Percentiles rank a stretch among this genome's conserved stretches.
These are phyloP conservation scores for Acestrorhynchus altus DNA, from an alignment of 2,797 vertebrate species.

Conservation along the genomic window DNA sequence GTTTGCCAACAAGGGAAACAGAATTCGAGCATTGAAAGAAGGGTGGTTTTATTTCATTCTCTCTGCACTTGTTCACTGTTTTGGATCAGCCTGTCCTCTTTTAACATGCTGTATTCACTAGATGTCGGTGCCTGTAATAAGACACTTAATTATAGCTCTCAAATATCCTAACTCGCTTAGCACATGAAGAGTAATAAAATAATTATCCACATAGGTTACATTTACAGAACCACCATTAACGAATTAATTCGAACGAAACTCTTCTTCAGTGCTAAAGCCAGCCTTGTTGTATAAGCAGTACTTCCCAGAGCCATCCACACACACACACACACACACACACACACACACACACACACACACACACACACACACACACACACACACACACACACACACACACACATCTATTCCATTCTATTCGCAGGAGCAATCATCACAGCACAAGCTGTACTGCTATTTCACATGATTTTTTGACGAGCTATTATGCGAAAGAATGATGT, in stretches of 20 bases:
- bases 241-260: constrained; percentile 4
- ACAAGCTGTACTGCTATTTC: constrained; percentile 14
- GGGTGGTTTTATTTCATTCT: neutral
- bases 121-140: constrained; percentile 9
- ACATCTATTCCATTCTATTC: constrained; percentile 19
- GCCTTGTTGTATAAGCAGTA: neutral
- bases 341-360: neutral
- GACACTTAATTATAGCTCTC: constrained; percentile 13
- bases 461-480: constrained; percentile 16
- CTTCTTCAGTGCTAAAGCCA: neutral
- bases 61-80: neutral
- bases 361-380: neutral
- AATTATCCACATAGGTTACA: neutral
- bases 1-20: too few relatives aligned
- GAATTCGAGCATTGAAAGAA: neutral
- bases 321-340: neutral
- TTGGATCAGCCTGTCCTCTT: constrained; percentile 22
- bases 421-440: neutral
- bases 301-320: neutral
- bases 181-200: constrained; percentile 19
- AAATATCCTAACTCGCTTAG: neutral
- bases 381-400: neutral
- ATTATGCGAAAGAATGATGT: constrained; percentile 10
- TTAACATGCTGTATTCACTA: constrained; percentile 17
- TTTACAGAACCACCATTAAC: constrained; percentile 17